A percentile compares a stretch with the other conserved stretches of the same genome.
These are phyloP conservation scores for Kuschelorhynchus macadamiae DNA, from an alignment of 2,888 invertebrate species.

Conservation along the genomic window DNA sequence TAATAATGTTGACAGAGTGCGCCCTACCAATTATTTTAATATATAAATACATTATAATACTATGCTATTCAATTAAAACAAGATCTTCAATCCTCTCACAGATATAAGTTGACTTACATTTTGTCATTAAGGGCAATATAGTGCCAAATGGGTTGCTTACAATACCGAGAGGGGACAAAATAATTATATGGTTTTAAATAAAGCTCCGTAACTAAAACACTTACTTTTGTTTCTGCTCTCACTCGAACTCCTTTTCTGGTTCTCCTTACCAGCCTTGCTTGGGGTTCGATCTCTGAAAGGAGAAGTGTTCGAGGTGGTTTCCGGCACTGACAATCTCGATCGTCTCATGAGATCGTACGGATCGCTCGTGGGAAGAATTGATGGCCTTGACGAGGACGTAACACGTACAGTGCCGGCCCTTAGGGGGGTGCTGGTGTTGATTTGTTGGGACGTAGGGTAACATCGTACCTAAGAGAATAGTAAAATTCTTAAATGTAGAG, in stretches of 20 bases:
- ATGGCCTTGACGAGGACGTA: constrained; percentile 73
- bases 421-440: constrained; percentile 61
- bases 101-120: no score
- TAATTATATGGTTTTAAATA: no score
- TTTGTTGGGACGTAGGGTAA: constrained; percentile 61
- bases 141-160: no score
- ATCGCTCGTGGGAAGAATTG: constrained; percentile 77
- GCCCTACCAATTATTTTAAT: no score
- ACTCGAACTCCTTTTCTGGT: constrained; percentile 55
- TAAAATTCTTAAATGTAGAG: no score
- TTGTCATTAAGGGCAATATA: no score
- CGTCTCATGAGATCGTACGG: constrained; percentile 89
- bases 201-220: no score
- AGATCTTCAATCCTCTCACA: no score
- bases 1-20: no score
- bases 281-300: constrained; percentile 68
- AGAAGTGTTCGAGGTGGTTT: constrained; percentile 53
- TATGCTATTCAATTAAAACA: no score
- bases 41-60: no score
- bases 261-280: constrained; percentile 51
- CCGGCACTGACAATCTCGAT: constrained; percentile 78
- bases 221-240: constrained; percentile 51
- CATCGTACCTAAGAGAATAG: constrained; percentile 65
- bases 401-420: constrained; percentile 78
- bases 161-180: no score